phyloP scores from a whole-genome alignment of 2,113 vertebrate genomes.

The Embiotoca jacksoni region DNA sequence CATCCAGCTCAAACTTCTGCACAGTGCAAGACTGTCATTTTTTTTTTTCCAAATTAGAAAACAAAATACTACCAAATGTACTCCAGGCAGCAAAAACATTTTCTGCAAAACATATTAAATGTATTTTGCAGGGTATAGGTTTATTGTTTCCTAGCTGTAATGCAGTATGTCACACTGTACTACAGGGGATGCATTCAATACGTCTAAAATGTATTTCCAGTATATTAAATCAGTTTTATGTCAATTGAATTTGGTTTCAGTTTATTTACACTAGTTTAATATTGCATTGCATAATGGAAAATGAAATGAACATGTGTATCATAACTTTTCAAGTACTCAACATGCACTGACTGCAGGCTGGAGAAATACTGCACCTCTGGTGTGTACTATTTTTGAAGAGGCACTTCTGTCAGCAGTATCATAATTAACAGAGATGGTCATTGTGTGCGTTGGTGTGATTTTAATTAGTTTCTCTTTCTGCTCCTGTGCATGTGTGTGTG shows the following conservation, averaged over 20 bases:
- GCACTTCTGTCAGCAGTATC: conserved; percentile 13
- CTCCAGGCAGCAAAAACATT: no score
- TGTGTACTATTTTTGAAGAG: background rate
- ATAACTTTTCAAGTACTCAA: background rate
- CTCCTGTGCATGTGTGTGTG: background rate
- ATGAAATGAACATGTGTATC: background rate
- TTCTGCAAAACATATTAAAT: no score
- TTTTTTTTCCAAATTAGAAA: no score
- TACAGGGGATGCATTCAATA: background rate
- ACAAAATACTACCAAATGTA: no score
- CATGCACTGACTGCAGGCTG: background rate
- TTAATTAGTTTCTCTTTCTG: conserved; percentile 8
- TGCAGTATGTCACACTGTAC: background rate
- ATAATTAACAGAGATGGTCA: conserved; percentile 22
- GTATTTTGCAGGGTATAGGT: no score
- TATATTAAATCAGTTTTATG: no score
- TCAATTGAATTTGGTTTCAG: no score
- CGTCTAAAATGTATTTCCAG: no score
- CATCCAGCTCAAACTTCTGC: no score
- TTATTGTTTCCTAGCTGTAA: no score
- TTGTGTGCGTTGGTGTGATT: conserved; percentile 2
- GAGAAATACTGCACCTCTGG: background rate
- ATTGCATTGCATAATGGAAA: background rate
- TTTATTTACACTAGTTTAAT: background rate
- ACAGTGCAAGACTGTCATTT: no score